Evolutionary conservation across 1,140 invertebrate genomes (phyloP), one percentile per base, ranked within the genome.

Genomic region (Lamellibrachia luymesi): DNA sequence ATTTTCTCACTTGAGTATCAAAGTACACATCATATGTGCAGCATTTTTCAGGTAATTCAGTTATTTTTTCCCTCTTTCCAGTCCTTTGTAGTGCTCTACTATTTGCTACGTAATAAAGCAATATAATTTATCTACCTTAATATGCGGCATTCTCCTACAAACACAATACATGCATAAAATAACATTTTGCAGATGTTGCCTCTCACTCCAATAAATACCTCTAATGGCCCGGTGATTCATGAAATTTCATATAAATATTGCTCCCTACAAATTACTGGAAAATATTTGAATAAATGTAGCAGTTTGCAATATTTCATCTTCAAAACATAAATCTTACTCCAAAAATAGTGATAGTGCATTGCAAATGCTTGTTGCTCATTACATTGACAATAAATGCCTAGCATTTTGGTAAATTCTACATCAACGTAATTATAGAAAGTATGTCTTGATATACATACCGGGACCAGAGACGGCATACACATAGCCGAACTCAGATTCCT

Each of bases 391-490:
- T 51, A 50, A n/a, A 51, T 93, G 91, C 51, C 22, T 56, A 56
- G 13, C 13, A 80, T 80, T 6, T 17, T 80, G 25, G 25, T 80
- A 22, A 80, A 80, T 80, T 80, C 17, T 80, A 80, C 17, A 80
- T 22, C 1, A 22, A 80, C 1, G 17, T 17, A 80, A 10, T 6
- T 80, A 2, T 80, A 10, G 5, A 2, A 80, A 80, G 17, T 80
- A 80, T 17, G 64, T 80, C 4, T 17, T 80, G 17, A 10, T 17
- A 22, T 80, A 17, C 64, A 80, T 97, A 99, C 98, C 98, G 97
- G 99, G 99, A 94, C 99, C 99, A 92, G 99, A 99, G 27, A 99
- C 99, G 51, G 98, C 99, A 96, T 98, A 99, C 2, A 99, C 99
- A 97, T 98, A 99, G 95, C 99, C 99, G 96, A 98, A 99, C 94